A percentile compares a stretch with the other conserved stretches of the same genome.
Conservation (phyloP, 1,140 invertebrate genomes). For the Trachelipus rathkii region DNA sequence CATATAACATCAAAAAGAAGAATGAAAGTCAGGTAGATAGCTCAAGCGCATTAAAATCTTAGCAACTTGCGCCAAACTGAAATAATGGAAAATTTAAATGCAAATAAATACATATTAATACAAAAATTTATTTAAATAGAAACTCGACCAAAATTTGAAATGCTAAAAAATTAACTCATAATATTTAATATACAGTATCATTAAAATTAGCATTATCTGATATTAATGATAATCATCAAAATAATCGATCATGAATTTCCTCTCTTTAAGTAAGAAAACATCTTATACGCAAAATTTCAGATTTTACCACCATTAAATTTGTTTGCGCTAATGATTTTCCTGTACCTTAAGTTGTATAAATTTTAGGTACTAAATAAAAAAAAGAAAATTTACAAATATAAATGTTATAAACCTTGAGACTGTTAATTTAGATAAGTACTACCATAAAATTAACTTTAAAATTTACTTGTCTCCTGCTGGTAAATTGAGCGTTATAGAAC, state of each 20-base stretch:
- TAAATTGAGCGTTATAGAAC: slow-evolving; percentile 80
- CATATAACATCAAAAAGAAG: slow-evolving; percentile 88
- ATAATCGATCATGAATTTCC: no score
- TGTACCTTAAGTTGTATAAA: slow-evolving; percentile 65
- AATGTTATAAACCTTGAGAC: slow-evolving; percentile 14
- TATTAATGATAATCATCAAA: no score
- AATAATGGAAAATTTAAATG: background rate
- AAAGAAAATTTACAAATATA: slow-evolving; percentile 53
- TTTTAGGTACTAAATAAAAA: slow-evolving; percentile 69
- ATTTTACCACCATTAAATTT: no score
- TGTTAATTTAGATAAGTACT: slow-evolving; percentile 2
- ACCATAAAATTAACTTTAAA: slow-evolving; percentile 24
- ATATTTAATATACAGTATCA: no score
- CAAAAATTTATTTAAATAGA: no score
- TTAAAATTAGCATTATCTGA: no score
- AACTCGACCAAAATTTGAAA: no score
- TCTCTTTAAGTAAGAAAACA: no score
- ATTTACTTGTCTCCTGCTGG: slow-evolving; percentile 68
- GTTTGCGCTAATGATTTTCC: no score
- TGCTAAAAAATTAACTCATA: no score
- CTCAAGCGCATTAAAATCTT: slow-evolving; percentile 50
- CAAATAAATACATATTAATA: no score
- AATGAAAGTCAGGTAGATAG: slow-evolving; percentile 83
- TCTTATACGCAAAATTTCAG: no score
- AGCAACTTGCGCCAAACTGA: slow-evolving; percentile 6